phyloP scores from a whole-genome alignment of 2,113 vertebrate genomes.

The Chloebia gouldiae region DNA sequence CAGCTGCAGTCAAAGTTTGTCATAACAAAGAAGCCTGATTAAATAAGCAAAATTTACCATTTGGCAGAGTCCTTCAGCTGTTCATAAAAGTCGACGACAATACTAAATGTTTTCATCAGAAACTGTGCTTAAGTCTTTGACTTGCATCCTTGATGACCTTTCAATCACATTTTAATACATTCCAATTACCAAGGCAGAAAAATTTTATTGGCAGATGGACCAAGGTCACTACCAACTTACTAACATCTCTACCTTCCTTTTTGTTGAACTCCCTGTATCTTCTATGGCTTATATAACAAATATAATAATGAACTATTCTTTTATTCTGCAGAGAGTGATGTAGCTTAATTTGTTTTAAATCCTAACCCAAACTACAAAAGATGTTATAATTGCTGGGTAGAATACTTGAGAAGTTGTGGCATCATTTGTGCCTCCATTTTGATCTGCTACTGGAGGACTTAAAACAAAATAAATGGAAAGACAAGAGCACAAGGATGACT shows the following conservation, averaged over 20 bases:
- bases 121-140: neutral
- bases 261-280: neutral
- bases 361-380: neutral
- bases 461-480: neutral
- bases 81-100: neutral
- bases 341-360: neutral
- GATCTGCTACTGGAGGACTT: neutral
- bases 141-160: conserved; percentile 8
- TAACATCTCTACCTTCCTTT: neutral
- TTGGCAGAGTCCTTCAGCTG: neutral
- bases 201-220: conserved; percentile 3
- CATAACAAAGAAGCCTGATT: conserved; percentile 2
- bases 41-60: conserved; percentile 21
- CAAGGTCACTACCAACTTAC: conserved; percentile 15
- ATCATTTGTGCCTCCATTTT: neutral
- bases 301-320: neutral
- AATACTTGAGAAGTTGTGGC: neutral
- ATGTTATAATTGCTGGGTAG: neutral
- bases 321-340: neutral
- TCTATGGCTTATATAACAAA: neutral
- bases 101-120: conserved; percentile 3
- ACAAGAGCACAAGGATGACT: neutral
- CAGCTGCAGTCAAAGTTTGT: conserved; percentile 31
- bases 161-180: conserved; percentile 32
- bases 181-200: conserved; percentile 19